phyloP scores from a whole-genome alignment of 2,888 invertebrate genomes.

The Leuctra nigra region DNA sequence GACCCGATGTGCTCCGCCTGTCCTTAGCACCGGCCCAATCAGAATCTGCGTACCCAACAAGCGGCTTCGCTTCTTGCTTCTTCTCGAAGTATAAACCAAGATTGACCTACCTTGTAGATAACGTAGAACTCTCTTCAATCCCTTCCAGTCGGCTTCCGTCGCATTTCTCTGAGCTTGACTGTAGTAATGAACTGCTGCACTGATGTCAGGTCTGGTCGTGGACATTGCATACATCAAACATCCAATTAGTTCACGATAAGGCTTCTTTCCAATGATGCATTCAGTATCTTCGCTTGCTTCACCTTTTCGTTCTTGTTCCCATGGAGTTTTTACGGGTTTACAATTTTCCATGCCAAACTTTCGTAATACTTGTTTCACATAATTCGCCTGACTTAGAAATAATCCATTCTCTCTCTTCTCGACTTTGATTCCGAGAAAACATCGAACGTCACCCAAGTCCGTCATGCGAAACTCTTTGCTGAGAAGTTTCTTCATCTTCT shows the following conservation, averaged over 20 bases:
- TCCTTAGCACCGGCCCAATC: constrained; percentile 33
- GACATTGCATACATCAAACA: constrained; percentile 29
- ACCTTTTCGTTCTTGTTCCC: constrained; percentile 25
- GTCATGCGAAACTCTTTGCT: constrained; percentile 32
- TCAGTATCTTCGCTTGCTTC: not conserved
- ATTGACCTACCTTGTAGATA: constrained; percentile 29
- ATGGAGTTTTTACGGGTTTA: constrained; percentile 30
- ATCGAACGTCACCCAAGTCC: constrained; percentile 31
- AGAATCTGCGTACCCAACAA: constrained; percentile 32
- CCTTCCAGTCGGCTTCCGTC: constrained; percentile 26
- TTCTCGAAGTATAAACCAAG: not conserved
- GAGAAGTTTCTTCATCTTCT: constrained; percentile 28
- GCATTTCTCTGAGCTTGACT: constrained; percentile 17
- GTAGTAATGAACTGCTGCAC: constrained; percentile 26
- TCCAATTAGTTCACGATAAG: constrained; percentile 28
- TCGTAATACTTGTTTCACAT: constrained; percentile 31
- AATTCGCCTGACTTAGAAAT: constrained; percentile 31
- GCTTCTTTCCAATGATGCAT: constrained; percentile 19
- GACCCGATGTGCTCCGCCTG: constrained; percentile 35
- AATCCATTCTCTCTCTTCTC: constrained; percentile 27
- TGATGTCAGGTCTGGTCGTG: constrained; percentile 23
- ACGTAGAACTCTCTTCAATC: constrained; percentile 30
- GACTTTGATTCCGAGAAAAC: constrained; percentile 33
- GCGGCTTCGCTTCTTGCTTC: not conserved
- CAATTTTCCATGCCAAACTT: constrained; percentile 33